Evolutionary conservation across 2,797 vertebrate genomes (phyloP).

Genomic region (Eulemur albifrons): DNA sequence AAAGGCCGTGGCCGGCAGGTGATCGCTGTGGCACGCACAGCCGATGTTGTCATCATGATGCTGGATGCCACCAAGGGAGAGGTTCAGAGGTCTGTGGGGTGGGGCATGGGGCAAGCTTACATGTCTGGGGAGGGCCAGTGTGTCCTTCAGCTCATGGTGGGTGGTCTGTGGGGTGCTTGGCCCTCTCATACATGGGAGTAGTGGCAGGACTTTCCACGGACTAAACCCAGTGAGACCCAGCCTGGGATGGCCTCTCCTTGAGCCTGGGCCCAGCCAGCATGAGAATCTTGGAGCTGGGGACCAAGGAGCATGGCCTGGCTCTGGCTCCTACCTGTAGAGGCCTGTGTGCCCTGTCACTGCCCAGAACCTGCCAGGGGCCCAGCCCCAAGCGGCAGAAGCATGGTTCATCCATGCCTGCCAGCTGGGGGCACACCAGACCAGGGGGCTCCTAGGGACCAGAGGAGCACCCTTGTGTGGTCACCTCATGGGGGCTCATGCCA

Average conservation of each 20-base stretch:
- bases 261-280: not conserved
- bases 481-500: not conserved
- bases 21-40: constrained; percentile 97
- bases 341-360: not conserved
- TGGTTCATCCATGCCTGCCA: not conserved
- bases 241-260: not conserved
- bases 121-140: rapidly evolving
- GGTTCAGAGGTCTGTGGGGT: constrained; percentile 92
- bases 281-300: not conserved
- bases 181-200: not conserved
- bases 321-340: not conserved
- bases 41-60: constrained; percentile 99
- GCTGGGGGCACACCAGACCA: not conserved
- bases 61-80: constrained; percentile 98
- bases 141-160: not conserved
- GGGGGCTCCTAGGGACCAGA: not conserved
- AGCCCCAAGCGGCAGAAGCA: not conserved
- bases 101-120: not conserved
- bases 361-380: not conserved
- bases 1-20: constrained; percentile 98
- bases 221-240: not conserved
- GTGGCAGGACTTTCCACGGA: not conserved
- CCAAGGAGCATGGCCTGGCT: not conserved
- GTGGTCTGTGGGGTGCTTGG: not conserved
- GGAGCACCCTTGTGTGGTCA: not conserved